A percentile compares a stretch with the other conserved stretches of the same genome.
Conservation (phyloP, 2,888 invertebrate species). For the Carabus problematicus region DNA sequence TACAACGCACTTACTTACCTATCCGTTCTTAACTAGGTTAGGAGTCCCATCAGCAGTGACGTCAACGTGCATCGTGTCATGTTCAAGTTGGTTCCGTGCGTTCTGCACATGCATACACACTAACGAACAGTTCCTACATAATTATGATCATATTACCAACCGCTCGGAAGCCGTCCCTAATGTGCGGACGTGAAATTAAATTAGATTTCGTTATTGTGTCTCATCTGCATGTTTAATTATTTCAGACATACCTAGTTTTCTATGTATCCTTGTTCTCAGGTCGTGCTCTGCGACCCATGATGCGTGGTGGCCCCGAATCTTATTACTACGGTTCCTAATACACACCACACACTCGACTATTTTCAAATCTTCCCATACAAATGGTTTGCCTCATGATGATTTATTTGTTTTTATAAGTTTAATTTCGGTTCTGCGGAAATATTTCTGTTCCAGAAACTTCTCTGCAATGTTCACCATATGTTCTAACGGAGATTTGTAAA, state of each 20-base stretch:
- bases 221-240: conserved; percentile 28
- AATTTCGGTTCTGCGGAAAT: too few relatives aligned
- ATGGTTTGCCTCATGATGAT: too few relatives aligned
- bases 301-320: too few relatives aligned
- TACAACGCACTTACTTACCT: conserved; percentile 25
- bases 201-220: conserved; percentile 33
- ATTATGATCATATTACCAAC: conserved; percentile 35
- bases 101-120: conserved; percentile 4
- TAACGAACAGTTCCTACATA: conserved; percentile 39
- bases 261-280: background rate
- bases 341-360: too few relatives aligned
- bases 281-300: background rate
- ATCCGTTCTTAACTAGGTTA: conserved; percentile 33
- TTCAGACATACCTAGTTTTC: conserved; percentile 28
- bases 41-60: conserved; percentile 25
- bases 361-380: too few relatives aligned
- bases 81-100: conserved; percentile 14
- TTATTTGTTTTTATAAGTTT: too few relatives aligned
- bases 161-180: conserved; percentile 21
- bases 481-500: too few relatives aligned
- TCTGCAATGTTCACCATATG: too few relatives aligned
- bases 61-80: conserved; percentile 35
- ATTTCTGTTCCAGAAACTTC: too few relatives aligned
- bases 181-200: conserved; percentile 29
- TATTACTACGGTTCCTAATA: too few relatives aligned